Evolutionary conservation across 2,113 vertebrate genomes (phyloP), one percentile per base, ranked within the genome.

Genomic region (Grammatotria lemairii): DNA sequence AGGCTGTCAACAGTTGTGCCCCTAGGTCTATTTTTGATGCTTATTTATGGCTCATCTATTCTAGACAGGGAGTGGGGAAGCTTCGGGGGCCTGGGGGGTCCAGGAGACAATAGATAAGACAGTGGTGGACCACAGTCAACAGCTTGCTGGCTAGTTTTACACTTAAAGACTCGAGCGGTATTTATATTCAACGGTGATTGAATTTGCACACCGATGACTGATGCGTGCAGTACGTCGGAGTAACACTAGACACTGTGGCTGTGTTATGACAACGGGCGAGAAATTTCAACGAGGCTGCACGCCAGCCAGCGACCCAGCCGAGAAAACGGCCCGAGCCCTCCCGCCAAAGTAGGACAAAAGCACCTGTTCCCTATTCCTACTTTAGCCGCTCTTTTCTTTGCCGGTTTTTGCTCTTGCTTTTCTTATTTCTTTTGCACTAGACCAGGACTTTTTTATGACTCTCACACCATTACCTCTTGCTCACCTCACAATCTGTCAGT

Each of bases 1-100:
- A 90, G 89, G 91, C 96, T 96, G 96, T 97, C 97, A 97, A 97
- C 98, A 98, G 98, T 97, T 98, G 97, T 97, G 97, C 96, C 90
- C 93, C 93, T 89, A 95, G 91, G 85, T 97, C 97, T 98, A 97
- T 98, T 98, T 97, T 96, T 97, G 97, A 96, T 95, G 94, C 96
- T 96, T 94, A 96, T 97, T 95, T 97, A 96, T 90, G 95, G 95
- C 93, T 91, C 70, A 94, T 97, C 96, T 96, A 95, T 97, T 97
- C 96, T 92, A 93, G 96, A 95, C 93, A 57, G 84, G 82, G 88
- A 87, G 89, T 63, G 68, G 89, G 85, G 90, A 89, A 73, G 88
- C 81, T 82, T 80, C 11, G 42, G 54, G 53, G 40, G 33, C 16
- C 2, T 8, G 42, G 54, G 60, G 63, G 42, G 35, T 91, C 80